phyloP scores from a whole-genome alignment of 2,113 vertebrate genomes.

The Meriones unguiculatus region DNA sequence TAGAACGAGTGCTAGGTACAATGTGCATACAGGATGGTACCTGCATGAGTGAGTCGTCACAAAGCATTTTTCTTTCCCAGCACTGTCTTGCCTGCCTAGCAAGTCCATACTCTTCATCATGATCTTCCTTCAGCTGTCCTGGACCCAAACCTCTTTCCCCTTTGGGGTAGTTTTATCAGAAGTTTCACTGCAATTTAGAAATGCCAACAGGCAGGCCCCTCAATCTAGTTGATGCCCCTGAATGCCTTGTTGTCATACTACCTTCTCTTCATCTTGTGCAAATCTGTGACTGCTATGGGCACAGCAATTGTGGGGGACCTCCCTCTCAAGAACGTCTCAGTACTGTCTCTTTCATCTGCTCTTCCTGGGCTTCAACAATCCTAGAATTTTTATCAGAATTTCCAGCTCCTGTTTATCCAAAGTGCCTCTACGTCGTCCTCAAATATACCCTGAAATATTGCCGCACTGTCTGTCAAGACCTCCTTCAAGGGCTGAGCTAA shows the following conservation, averaged over 20 bases:
- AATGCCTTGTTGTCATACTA: neutral
- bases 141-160: neutral
- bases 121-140: neutral
- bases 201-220: neutral
- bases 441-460: neutral
- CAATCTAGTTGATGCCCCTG: fast-evolving
- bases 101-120: neutral
- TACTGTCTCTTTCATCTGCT: neutral
- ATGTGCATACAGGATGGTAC: neutral
- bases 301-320: fast-evolving
- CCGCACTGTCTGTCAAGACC: neutral
- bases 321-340: neutral
- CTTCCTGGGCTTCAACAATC: neutral
- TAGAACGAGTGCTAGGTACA: neutral
- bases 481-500: neutral
- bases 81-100: neutral
- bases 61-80: neutral
- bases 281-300: fast-evolving
- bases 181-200: neutral
- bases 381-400: neutral
- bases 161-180: neutral
- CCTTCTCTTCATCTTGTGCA: neutral
- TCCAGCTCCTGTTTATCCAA: neutral
- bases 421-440: neutral
- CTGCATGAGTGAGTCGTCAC: neutral